These are phyloP conservation scores for Odontocerum albicorne DNA, from an alignment of 2,888 invertebrate genomes.

Conservation along the genomic window DNA sequence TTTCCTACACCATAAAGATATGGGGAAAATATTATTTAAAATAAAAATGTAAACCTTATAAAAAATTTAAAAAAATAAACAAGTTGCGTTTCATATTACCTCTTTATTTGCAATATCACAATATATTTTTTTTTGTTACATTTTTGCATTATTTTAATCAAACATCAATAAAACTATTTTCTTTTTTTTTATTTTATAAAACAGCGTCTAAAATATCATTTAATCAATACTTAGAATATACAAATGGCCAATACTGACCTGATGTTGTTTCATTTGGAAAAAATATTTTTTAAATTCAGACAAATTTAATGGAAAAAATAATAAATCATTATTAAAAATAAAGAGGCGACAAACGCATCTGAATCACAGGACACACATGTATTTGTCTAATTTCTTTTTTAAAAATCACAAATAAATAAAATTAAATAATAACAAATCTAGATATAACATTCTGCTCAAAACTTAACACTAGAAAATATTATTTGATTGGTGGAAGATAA, in stretches of 20 bases:
- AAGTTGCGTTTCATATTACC: conserved; percentile 23
- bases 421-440: not conserved
- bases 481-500: not conserved
- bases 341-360: too few species aligned
- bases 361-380: too few species aligned
- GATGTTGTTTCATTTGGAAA: too few species aligned
- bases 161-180: conserved; percentile 36
- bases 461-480: not conserved
- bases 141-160: conserved; percentile 33
- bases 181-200: conserved; percentile 26
- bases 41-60: too few species aligned
- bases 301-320: too few species aligned
- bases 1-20: too few species aligned
- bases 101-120: conserved; percentile 36
- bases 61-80: too few species aligned
- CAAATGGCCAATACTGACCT: not conserved
- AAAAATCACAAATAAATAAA: not conserved
- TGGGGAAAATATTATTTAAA: too few species aligned
- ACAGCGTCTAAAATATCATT: conserved; percentile 32
- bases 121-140: conserved; percentile 30
- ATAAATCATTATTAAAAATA: too few species aligned
- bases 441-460: not conserved
- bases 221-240: conserved; percentile 13
- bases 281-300: too few species aligned
- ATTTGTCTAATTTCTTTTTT: too few species aligned